phyloP scores from a whole-genome alignment of 2,888 invertebrate genomes.

The Aporophyla lueneburgensis region DNA sequence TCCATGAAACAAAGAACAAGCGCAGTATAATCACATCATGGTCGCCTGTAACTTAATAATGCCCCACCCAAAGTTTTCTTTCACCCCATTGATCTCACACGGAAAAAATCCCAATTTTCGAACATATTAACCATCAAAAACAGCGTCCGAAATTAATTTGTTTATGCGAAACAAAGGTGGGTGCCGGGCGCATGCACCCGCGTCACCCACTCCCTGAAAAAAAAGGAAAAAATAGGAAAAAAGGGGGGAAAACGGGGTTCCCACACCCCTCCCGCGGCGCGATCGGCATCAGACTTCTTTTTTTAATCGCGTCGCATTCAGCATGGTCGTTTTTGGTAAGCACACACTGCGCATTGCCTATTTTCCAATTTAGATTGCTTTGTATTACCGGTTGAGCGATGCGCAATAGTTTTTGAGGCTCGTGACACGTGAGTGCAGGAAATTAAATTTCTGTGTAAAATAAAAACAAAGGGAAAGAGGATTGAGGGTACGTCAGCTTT shows the following conservation, averaged over 20 bases:
- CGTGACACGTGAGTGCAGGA: slow-evolving; percentile 87
- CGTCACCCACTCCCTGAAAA: slow-evolving; percentile 89
- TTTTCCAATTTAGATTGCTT: slow-evolving; percentile 91
- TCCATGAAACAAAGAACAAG: slow-evolving; percentile 11
- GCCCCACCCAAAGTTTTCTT: slow-evolving; percentile 63
- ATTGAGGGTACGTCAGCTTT: slow-evolving; percentile 38
- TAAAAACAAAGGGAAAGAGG: slow-evolving; percentile 63
- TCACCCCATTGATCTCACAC: slow-evolving; percentile 65
- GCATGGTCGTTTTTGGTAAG: slow-evolving; percentile 90
- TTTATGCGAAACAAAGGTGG: slow-evolving; percentile 91
- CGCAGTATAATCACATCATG: slow-evolving; percentile 12
- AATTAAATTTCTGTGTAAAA: slow-evolving; percentile 86
- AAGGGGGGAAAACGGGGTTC: slow-evolving; percentile 79
- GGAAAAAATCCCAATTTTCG: slow-evolving; percentile 81
- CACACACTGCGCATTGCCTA: slow-evolving; percentile 91
- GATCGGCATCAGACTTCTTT: slow-evolving; percentile 91
- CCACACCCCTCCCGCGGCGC: slow-evolving; percentile 86
- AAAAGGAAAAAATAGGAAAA: slow-evolving; percentile 85
- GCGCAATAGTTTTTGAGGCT: slow-evolving; percentile 90
- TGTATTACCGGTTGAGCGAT: slow-evolving; percentile 90
- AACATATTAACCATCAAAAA: slow-evolving; percentile 90
- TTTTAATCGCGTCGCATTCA: slow-evolving; percentile 91
- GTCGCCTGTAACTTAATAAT: slow-evolving; percentile 44
- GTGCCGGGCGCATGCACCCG: slow-evolving; percentile 89
- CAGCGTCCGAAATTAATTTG: slow-evolving; percentile 91